Base-by-base conservation (phyloP, 2,113 vertebrate genomes). In the Brachyhypopomus occidentalis region DNA sequence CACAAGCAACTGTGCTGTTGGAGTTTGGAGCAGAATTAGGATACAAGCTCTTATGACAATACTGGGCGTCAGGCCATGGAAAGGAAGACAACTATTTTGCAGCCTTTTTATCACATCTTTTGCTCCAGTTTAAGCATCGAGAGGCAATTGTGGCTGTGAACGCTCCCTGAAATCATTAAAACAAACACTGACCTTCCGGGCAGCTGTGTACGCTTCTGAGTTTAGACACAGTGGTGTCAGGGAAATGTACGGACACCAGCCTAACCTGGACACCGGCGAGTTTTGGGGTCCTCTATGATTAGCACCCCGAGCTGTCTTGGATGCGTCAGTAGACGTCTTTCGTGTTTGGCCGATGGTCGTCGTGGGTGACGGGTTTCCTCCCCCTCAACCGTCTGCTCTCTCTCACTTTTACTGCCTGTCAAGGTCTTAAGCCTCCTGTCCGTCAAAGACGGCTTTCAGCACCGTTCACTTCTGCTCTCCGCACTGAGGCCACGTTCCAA, bases 1-100 rank as follows among this genome's bases (percentile, higher is more conserved):
- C 73, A n/a, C 83, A 77, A 59, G 34, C 83, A 23, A 41, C 78
- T 45, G 72, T 34, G 56, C 34, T 79, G 52, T 75, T 30, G 38
- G 56, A 56, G 20, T 38, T 78, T 62, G 38, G 55, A 76, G 19
- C 8, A 19, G 56, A 36, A 78, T 23, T 45, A 17, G 48, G 60
- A 48, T 75, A 52, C 12, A 11, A 1, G 45, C 45, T 14, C 52
- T 70, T 75, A 59, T 75, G 64, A 70, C 78, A 71, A 76, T 83
- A 70, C 63, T 2, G 41, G 27, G 38, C 63, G 27, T 76, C 64
- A 84, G 20, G 77, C 56, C 59, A 71, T 71, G 77, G 72, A 79
- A 60, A 69, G 41, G 58, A 45, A 74, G 16, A 63, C 2, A 23
- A 27, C 3, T 0, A 30, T 48, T 56, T 52, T 34, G 48, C 41